phyloP scores from a whole-genome alignment of 1,140 invertebrate species.

The Panagrolaimus sp. region DNA sequence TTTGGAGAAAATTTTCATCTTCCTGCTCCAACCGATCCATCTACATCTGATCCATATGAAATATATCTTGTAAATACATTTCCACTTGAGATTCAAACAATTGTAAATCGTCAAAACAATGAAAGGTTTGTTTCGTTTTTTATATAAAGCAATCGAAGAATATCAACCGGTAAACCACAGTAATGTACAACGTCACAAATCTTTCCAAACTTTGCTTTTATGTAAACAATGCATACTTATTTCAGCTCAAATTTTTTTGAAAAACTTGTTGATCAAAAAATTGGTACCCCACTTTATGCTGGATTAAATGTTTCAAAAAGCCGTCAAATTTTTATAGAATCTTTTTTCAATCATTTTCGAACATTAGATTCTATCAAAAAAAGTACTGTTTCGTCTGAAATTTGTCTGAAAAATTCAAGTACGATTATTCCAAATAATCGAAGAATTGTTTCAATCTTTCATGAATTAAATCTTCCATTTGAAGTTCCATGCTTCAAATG shows the following conservation, averaged over 20 bases:
- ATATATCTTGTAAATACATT: slow-evolving; percentile 1
- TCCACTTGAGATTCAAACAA: neutral
- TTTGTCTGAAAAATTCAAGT: neutral
- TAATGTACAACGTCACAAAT: no score
- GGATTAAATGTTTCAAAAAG: neutral
- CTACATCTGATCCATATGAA: neutral
- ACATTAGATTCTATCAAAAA: neutral
- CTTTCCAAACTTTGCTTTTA: no score
- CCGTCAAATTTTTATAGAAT: neutral
- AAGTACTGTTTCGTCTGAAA: neutral
- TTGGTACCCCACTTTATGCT: neutral
- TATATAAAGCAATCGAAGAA: no score
- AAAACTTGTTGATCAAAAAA: neutral
- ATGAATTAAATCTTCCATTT: slow-evolving; percentile 12
- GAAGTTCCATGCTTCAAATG: slow-evolving; percentile 7
- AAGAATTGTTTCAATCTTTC: neutral
- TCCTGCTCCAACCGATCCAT: neutral
- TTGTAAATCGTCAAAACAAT: neutral
- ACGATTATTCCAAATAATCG: neutral
- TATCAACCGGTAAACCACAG: no score
- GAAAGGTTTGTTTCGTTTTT: neutral
- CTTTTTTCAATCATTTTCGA: neutral
- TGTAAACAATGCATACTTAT: neutral
- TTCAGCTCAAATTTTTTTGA: neutral
- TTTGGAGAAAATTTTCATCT: neutral